Evolutionary conservation across 2,113 vertebrate species (phyloP), one percentile per base, ranked within the genome.

Genomic region (Chinchilla lanigera): DNA sequence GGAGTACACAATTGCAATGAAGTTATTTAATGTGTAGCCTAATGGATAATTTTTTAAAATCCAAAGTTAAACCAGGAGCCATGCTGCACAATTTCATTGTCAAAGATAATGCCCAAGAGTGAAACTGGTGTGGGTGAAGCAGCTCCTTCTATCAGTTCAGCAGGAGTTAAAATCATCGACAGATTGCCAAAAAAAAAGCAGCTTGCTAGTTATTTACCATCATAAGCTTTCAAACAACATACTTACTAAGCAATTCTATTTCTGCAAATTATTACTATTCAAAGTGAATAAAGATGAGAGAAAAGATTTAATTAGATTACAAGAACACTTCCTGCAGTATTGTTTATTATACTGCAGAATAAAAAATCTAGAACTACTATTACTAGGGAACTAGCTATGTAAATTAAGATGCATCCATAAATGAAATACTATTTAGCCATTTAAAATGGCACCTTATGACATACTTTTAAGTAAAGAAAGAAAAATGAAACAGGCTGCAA

Each of bases 241-340:
- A 50, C 54, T 38, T 52, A 52, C 52, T 14, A 81, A 93, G 44
- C 5, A n/a, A 7, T 80, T 93, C 65, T 60, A 50, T 89, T 95
- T 86, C 90, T 67, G 69, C 24, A 24, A 94, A 69, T 86, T 93
- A 71, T 56, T 82, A 77, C 26, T 82, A 4, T 71, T 69, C 52
- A 50, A 92, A 86, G 22, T 87, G 87, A 93, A 75, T 87, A 95
- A 97, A 80, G 58, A 86, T 63, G 52, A 90, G 82, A 85, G n/a
- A 63, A 60, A 93, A 90, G n/a, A 90, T 60, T 71, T 89, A 67
- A 75, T 63, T 84, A 38, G 93, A 33, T 71, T 67, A 35, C 7
- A 95, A 88, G 52, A 94, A 78, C 69, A 58, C 12, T 95, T 60
- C n/a, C 41, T 93, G 19, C 13, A 92, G 4, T 19, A 60, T 71